A percentile compares a stretch with the other conserved stretches of the same genome.
These are phyloP conservation scores for Petrocephalus sullivani DNA, from an alignment of 2,797 vertebrate species.

Conservation along the genomic window DNA sequence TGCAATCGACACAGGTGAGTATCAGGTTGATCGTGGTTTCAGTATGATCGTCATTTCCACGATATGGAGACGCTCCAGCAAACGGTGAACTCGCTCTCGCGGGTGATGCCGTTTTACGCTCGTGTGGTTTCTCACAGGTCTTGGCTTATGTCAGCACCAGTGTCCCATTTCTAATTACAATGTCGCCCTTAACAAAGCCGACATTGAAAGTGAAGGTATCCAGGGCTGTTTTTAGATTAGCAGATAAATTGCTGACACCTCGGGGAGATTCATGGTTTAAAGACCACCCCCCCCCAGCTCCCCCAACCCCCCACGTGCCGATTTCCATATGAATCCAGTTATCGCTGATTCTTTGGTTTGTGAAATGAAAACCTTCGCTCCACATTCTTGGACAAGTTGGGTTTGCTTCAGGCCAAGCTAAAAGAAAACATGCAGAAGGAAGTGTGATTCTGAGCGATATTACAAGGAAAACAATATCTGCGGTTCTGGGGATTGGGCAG, in stretches of 20 bases:
- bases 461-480: slow-evolving; percentile 33
- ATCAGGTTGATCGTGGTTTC: neutral
- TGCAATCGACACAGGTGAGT: neutral
- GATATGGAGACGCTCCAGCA: neutral
- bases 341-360: slow-evolving; percentile 47
- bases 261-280: slow-evolving; percentile 38
- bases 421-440: slow-evolving; percentile 56
- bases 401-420: slow-evolving; percentile 49
- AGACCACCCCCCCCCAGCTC: too few relatives aligned
- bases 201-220: slow-evolving; percentile 35
- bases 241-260: slow-evolving; percentile 35
- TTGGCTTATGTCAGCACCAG: slow-evolving; percentile 18
- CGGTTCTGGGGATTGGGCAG: slow-evolving; percentile 25
- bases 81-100: neutral
- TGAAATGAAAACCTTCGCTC: slow-evolving; percentile 54
- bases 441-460: slow-evolving; percentile 37
- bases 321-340: slow-evolving; percentile 57
- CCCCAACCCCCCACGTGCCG: neutral
- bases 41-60: neutral
- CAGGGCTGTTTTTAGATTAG: slow-evolving; percentile 34
- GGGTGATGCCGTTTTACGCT: slow-evolving; percentile 16
- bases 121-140: slow-evolving; percentile 37
- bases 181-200: slow-evolving; percentile 39
- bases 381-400: slow-evolving; percentile 55
- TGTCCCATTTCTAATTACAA: slow-evolving; percentile 39